Percentiles rank a stretch among this genome's conserved stretches.
Conservation (phyloP, 2,113 vertebrate genomes). For the Thomomys bottae region DNA sequence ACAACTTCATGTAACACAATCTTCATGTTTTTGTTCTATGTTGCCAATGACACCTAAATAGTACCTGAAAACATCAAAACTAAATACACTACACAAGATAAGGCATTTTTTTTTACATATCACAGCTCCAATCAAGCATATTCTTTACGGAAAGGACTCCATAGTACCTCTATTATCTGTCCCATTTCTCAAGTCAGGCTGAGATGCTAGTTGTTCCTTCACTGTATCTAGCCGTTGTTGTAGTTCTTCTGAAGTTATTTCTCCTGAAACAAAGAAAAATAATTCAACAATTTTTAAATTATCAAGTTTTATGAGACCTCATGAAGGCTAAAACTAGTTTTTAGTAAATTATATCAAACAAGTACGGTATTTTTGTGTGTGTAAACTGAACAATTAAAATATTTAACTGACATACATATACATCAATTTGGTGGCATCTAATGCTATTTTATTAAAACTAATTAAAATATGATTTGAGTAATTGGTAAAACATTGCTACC, state of each 20-base stretch:
- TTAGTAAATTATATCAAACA: neutral
- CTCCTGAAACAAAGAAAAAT: slow-evolving; percentile 87
- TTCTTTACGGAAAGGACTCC: neutral
- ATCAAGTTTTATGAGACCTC: slow-evolving; percentile 36
- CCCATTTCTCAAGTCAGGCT: slow-evolving; percentile 85
- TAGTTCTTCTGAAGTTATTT: slow-evolving; percentile 96
- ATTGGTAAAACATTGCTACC: neutral
- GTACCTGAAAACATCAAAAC: slow-evolving; percentile 12
- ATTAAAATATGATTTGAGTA: slow-evolving; percentile 38
- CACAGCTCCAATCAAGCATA: neutral
- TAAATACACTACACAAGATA: neutral
- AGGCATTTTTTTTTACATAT: neutral
- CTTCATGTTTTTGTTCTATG: neutral
- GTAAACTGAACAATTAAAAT: slow-evolving; percentile 39
- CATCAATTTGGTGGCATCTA: neutral
- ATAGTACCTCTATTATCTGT: slow-evolving; percentile 83
- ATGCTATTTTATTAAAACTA: slow-evolving; percentile 55
- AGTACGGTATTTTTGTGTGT: slow-evolving; percentile 15
- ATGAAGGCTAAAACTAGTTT: slow-evolving; percentile 36
- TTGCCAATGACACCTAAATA: neutral
- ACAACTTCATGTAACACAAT: neutral
- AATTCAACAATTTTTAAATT: slow-evolving; percentile 20
- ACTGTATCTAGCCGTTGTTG: slow-evolving; percentile 92
- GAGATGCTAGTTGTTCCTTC: slow-evolving; percentile 91
- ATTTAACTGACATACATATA: neutral